Conservation (phyloP, 2,888 invertebrate genomes). For the Aphodius granarius region DNA sequence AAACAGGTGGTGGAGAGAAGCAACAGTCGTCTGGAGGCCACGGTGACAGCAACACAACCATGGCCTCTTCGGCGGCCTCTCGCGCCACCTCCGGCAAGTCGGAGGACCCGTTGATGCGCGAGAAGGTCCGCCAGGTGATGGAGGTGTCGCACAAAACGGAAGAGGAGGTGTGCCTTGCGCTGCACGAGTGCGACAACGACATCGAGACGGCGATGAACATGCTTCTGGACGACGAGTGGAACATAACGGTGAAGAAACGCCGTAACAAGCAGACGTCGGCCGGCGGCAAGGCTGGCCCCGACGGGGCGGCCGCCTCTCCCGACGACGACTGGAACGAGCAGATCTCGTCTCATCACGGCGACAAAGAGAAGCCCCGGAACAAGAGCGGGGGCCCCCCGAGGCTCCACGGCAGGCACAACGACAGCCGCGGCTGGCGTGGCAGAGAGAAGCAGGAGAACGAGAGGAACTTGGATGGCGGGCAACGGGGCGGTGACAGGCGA, state of each 20-base stretch:
- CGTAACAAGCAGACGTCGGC: slow-evolving; percentile 66
- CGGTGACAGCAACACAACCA: slow-evolving; percentile 33
- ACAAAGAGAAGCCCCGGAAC: slow-evolving; percentile 53
- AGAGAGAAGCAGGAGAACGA: slow-evolving; percentile 51
- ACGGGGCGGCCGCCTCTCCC: slow-evolving; percentile 39
- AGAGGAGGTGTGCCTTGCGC: slow-evolving; percentile 89
- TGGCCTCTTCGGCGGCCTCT: neutral
- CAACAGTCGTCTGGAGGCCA: slow-evolving; percentile 45
- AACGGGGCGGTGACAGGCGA: slow-evolving; percentile 36
- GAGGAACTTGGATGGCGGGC: slow-evolving; percentile 48
- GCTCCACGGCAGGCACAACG: slow-evolving; percentile 58
- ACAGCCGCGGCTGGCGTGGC: slow-evolving; percentile 46
- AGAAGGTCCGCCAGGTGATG: slow-evolving; percentile 80
- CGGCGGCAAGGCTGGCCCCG: slow-evolving; percentile 46
- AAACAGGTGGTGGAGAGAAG: slow-evolving; percentile 46
- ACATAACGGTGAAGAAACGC: slow-evolving; percentile 81
- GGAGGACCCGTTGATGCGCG: slow-evolving; percentile 64
- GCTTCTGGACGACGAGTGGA: slow-evolving; percentile 83
- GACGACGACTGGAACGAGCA: slow-evolving; percentile 44
- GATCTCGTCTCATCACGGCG: slow-evolving; percentile 34
- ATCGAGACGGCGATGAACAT: slow-evolving; percentile 80
- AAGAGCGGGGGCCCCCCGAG: slow-evolving; percentile 54
- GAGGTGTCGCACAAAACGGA: slow-evolving; percentile 88
- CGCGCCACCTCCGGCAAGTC: slow-evolving; percentile 42
- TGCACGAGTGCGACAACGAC: slow-evolving; percentile 92